These are phyloP conservation scores for Microctonus hyperodae DNA, from an alignment of 2,888 invertebrate species.

Conservation along the genomic window DNA sequence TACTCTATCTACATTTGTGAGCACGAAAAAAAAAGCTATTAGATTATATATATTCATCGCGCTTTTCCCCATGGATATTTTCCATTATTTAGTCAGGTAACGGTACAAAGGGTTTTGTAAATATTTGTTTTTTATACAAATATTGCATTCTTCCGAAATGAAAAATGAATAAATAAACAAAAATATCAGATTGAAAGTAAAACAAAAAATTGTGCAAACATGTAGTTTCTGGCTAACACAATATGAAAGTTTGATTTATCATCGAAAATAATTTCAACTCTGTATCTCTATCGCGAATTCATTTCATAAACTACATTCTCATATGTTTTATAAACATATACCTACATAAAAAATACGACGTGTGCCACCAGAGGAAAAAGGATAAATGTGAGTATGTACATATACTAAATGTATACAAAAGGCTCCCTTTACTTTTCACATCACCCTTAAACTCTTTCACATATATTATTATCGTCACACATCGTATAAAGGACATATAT, in stretches of 20 bases:
- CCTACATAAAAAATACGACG: background rate
- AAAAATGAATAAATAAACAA: background rate
- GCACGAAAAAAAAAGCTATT: background rate
- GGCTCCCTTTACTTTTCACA: background rate
- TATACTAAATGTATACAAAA: background rate
- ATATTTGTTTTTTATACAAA: too few species aligned
- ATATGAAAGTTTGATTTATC: background rate
- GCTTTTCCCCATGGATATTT: background rate
- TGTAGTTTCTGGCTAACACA: background rate
- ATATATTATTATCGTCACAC: slow-evolving; percentile 1
- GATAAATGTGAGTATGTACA: background rate
- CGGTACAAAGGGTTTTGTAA: background rate
- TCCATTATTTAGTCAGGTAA: slow-evolving; percentile 16
- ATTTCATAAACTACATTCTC: background rate
- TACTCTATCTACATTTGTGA: background rate
- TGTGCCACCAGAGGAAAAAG: background rate
- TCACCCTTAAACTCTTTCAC: background rate
- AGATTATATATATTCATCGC: background rate
- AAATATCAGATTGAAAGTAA: background rate
- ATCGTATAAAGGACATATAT: background rate
- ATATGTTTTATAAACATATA: background rate
- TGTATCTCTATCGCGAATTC: background rate
- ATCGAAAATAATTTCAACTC: background rate
- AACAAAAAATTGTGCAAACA: background rate
- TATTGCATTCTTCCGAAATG: too few species aligned